phyloP scores from a whole-genome alignment of 2,113 vertebrate species.

The Nerophis lumbriciformis region DNA sequence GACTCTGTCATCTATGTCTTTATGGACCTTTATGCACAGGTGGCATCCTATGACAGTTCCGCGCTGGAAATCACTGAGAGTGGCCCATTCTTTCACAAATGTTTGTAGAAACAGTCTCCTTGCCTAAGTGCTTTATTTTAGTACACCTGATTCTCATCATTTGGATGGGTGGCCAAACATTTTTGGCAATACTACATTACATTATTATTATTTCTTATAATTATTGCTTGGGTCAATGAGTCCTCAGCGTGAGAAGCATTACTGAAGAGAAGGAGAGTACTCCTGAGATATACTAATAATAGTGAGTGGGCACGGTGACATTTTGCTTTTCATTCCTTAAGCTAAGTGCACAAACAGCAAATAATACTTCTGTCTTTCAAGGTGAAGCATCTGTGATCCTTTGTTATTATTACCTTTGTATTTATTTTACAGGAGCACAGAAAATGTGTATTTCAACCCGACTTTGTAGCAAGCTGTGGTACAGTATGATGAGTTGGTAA shows the following conservation, averaged over 20 bases:
- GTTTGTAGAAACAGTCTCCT: too few relatives aligned
- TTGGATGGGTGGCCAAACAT: too few relatives aligned
- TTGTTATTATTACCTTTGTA: background rate
- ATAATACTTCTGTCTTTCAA: constrained; percentile 39
- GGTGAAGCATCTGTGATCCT: constrained; percentile 15
- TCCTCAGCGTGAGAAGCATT: constrained; percentile 21
- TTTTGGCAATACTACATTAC: too few relatives aligned
- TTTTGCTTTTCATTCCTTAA: constrained; percentile 47
- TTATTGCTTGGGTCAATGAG: background rate
- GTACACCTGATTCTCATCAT: too few relatives aligned
- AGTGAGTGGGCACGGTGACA: constrained; percentile 26
- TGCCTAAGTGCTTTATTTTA: too few relatives aligned
- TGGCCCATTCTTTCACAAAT: too few relatives aligned
- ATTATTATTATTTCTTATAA: too few relatives aligned
- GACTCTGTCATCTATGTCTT: too few relatives aligned
- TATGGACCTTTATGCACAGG: too few relatives aligned
- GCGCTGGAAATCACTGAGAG: too few relatives aligned
- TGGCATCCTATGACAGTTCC: too few relatives aligned
- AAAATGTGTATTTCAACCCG: background rate
- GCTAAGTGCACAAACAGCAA: constrained; percentile 28
- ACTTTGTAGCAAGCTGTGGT: background rate
- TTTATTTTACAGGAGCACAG: background rate
- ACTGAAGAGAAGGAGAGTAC: constrained; percentile 56
- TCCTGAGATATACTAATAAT: constrained; percentile 45
- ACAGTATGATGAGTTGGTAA: too few relatives aligned